Evolutionary conservation across 2,113 vertebrate species (phyloP).

Genomic region (Vicugna pacos): DNA sequence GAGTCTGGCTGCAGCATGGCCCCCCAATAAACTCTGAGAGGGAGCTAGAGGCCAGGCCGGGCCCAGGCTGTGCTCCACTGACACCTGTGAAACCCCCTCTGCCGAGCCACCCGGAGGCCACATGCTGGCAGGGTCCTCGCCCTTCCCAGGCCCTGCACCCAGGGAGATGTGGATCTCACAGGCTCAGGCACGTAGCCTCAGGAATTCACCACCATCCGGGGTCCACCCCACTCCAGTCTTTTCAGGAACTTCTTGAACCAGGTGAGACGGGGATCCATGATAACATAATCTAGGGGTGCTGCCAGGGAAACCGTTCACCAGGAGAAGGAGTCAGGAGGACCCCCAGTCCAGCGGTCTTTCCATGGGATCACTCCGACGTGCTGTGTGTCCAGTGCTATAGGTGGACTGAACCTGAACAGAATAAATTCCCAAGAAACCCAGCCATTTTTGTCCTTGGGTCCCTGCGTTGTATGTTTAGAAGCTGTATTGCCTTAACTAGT

Average conservation of each 20-base stretch:
- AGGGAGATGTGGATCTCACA: background rate
- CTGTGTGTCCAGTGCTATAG: background rate
- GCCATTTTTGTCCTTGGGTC: constrained; percentile 79
- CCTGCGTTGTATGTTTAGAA: constrained; percentile 55
- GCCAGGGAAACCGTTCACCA: background rate
- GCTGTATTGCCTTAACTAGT: constrained; percentile 60
- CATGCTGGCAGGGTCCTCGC: too few species aligned
- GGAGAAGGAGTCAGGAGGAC: background rate
- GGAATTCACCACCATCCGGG: background rate
- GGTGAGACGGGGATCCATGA: background rate
- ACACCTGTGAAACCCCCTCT: fast-evolving
- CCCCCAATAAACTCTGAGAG: background rate
- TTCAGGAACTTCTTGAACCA: background rate
- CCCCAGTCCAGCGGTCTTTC: background rate
- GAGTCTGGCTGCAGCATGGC: background rate
- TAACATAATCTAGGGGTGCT: too few species aligned
- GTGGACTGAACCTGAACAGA: background rate
- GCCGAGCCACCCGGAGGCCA: background rate
- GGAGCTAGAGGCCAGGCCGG: background rate
- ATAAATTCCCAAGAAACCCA: background rate
- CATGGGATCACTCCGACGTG: too few species aligned
- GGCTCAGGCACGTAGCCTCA: background rate
- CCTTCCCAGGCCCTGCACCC: background rate
- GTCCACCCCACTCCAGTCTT: background rate
- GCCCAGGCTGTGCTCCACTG: background rate